These are phyloP conservation scores for Acrossocheilus fasciatus DNA, from an alignment of 2,797 vertebrate genomes.

Conservation along the genomic window DNA sequence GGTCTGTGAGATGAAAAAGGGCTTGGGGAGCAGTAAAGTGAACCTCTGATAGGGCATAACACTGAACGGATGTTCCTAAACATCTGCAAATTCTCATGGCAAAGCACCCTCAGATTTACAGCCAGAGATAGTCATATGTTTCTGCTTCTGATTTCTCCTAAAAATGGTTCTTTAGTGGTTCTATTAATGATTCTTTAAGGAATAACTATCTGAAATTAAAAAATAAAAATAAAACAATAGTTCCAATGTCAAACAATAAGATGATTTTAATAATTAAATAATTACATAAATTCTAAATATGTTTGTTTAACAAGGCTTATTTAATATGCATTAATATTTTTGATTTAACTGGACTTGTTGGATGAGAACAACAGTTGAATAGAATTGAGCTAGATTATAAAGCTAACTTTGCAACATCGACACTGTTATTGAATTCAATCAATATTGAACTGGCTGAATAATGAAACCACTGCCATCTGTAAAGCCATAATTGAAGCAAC, in stretches of 20 bases:
- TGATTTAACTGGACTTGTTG: neutral
- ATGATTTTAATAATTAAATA: neutral
- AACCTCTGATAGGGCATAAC: neutral
- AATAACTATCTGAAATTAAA: neutral
- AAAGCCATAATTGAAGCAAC: neutral
- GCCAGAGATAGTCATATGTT: neutral
- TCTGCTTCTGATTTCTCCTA: neutral
- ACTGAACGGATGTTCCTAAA: neutral
- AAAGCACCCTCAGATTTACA: slow-evolving; percentile 23
- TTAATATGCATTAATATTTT: neutral
- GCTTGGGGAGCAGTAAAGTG: slow-evolving; percentile 25
- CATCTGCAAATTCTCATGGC: neutral
- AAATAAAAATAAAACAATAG: neutral
- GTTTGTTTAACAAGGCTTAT: neutral
- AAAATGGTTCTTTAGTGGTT: neutral
- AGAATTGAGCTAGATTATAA: neutral
- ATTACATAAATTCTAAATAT: neutral
- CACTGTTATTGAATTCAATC: neutral
- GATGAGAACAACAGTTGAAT: neutral
- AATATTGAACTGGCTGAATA: neutral
- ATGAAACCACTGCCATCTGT: neutral
- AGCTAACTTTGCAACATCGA: neutral
- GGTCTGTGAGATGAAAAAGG: neutral
- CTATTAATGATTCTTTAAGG: neutral
- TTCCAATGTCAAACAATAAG: neutral